Evolutionary conservation across 2,797 vertebrate genomes (phyloP).

Genomic region (Brachyalestes nurse): DNA sequence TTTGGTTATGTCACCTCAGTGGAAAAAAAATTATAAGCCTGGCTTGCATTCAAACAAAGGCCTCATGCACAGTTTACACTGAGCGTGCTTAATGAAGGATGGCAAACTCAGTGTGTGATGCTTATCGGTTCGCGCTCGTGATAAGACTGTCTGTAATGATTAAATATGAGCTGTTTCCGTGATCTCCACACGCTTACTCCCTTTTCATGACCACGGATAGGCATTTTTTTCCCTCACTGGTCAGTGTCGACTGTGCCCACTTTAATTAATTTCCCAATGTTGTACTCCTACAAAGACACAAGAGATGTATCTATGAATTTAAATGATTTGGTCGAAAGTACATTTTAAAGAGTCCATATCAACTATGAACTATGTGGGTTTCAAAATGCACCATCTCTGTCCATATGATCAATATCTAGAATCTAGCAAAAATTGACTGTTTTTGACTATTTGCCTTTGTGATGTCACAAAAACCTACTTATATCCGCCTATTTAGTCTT

Average conservation of each 20-base stretch:
- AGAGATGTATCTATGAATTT: not conserved
- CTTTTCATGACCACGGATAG: not conserved
- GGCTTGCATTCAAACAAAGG: slow-evolving; percentile 66
- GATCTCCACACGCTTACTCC: slow-evolving; percentile 58
- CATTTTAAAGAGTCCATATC: slow-evolving; percentile 2
- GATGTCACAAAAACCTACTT: slow-evolving; percentile 1
- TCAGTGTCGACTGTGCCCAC: not conserved
- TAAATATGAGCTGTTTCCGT: slow-evolving; percentile 63
- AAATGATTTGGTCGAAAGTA: not conserved
- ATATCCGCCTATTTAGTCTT: not conserved
- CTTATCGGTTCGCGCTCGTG: slow-evolving; percentile 59
- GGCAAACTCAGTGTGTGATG: slow-evolving; percentile 55
- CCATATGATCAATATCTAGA: not conserved
- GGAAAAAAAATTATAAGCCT: slow-evolving; percentile 69
- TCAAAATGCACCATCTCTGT: not conserved
- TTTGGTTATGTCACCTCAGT: slow-evolving; percentile 77
- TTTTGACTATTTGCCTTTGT: not conserved
- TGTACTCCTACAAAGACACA: not conserved
- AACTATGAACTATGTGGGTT: not conserved
- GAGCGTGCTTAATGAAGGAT: slow-evolving; percentile 59
- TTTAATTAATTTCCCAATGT: slow-evolving; percentile 3
- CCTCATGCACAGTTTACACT: slow-evolving; percentile 59
- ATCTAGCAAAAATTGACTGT: not conserved
- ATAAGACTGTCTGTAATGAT: slow-evolving; percentile 70
- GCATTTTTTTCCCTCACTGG: slow-evolving; percentile 2